Evolutionary conservation across 2,888 invertebrate species (phyloP), one percentile per base, ranked within the genome.

Genomic region (Drosophila leonis): DNA sequence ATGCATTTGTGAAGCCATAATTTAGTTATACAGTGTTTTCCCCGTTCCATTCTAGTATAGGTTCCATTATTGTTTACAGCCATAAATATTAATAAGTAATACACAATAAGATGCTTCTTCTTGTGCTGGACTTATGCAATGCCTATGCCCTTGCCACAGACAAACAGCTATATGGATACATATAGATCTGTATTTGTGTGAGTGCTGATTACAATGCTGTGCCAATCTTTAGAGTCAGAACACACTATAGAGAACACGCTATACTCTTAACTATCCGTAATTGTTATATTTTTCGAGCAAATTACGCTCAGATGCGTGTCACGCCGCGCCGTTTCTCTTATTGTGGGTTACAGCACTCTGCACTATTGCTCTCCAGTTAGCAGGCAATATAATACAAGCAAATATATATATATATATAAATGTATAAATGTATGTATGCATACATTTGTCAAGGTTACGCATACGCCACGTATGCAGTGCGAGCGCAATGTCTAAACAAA

Each of bases 401-500:
- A 18, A 35, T n/a, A 39, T 15, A 65, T 13, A 37, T 13, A 9
- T 13, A 65, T n/a, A 4, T 4, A 15, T 24, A 15, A 4, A 20
- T n/a, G 24, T 15, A 29, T 35, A 33, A 10, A 37, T 44, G n/a
- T 39, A 18, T 54, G 46, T 48, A 75, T 18, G 59, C 37, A 72
- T 62, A 81, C 70, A 79, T 70, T 75, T 74, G 75, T 88, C 90
- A 86, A 90, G 90, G 86, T 86, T 90, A 84, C 88, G 81, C 88
- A 86, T 86, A 80, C 90, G 86, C 85, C 90, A 82, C 75, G 90
- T 83, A 82, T 75, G 85, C 85, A 74, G 59, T 74, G 72, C 78
- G 76, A 78, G 80, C 83, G 83, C 88, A 78, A 82, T 85, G 88
- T 88, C 83, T 83, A 83, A 88, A 78, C 83, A 83, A 83, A 83